Evolutionary conservation across 2,113 vertebrate genomes (phyloP).

Genomic region (Aldabrachelys gigantea): DNA sequence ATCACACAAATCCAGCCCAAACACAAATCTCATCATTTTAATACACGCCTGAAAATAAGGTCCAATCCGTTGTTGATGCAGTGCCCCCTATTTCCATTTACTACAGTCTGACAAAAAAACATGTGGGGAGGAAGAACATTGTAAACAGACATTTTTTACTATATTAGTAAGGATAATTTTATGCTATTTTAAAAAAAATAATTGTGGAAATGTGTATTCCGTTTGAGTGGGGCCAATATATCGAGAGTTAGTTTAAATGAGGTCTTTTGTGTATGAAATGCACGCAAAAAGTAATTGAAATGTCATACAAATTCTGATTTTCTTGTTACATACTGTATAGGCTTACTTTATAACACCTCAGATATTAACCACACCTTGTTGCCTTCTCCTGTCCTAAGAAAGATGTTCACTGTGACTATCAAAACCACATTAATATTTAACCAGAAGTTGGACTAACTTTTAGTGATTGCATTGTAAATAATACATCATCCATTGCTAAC

Average conservation of each 20-base stretch:
- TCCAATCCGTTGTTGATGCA: neutral
- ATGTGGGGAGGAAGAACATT: neutral
- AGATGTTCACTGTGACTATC: neutral
- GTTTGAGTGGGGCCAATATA: neutral
- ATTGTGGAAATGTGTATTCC: conserved; percentile 6
- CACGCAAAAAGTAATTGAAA: neutral
- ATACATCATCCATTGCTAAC: neutral
- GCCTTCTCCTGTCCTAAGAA: neutral
- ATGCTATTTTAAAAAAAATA: conserved; percentile 42
- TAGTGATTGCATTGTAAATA: neutral
- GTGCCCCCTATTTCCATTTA: neutral
- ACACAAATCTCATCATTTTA: neutral
- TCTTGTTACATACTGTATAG: neutral
- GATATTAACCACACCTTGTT: neutral
- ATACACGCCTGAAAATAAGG: neutral
- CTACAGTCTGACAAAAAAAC: neutral
- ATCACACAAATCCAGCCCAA: neutral
- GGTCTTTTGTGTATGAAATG: conserved; percentile 9
- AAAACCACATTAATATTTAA: conserved; percentile 11
- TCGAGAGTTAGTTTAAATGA: conserved; percentile 45
- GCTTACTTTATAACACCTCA: neutral
- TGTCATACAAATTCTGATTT: neutral
- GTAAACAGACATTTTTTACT: neutral
- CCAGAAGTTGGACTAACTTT: neutral
- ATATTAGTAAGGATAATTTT: neutral